phyloP scores from a whole-genome alignment of 2,797 vertebrate species.

The Molossus molossus region DNA sequence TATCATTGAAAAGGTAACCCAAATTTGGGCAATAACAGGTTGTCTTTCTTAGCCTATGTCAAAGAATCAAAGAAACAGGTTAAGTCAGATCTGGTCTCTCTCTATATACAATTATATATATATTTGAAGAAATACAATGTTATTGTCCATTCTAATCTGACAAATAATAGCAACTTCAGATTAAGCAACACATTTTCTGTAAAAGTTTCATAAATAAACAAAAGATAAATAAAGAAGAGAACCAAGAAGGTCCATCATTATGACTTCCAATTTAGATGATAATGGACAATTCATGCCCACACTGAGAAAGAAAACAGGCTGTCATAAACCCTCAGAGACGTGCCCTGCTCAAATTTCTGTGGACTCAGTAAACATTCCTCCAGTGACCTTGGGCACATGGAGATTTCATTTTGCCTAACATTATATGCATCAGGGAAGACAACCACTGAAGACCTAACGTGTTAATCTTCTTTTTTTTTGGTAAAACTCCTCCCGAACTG shows the following conservation, averaged over 20 bases:
- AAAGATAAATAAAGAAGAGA: slow-evolving; percentile 25
- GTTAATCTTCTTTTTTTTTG: slow-evolving; percentile 67
- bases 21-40: background rate
- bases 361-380: slow-evolving; percentile 46
- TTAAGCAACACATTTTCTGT: slow-evolving; percentile 35
- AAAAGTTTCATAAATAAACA: slow-evolving; percentile 72
- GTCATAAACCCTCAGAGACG: background rate
- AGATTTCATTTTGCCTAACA: slow-evolving; percentile 65
- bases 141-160: background rate
- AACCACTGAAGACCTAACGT: slow-evolving; percentile 37
- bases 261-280: slow-evolving; percentile 63
- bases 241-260: slow-evolving; percentile 13
- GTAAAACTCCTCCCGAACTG: slow-evolving; percentile 63
- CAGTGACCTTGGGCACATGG: background rate
- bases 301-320: slow-evolving; percentile 46
- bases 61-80: slow-evolving; percentile 58
- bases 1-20: slow-evolving; percentile 50
- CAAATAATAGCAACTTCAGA: slow-evolving; percentile 47
- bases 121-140: slow-evolving; percentile 18
- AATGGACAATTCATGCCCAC: slow-evolving; percentile 47
- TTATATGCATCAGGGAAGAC: slow-evolving; percentile 41
- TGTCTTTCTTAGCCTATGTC: slow-evolving; percentile 11
- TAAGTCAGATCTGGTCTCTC: background rate
- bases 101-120: background rate
- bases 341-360: slow-evolving; percentile 20